Conservation (phyloP, 2,797 vertebrate genomes). For the Meda fulgida region DNA sequence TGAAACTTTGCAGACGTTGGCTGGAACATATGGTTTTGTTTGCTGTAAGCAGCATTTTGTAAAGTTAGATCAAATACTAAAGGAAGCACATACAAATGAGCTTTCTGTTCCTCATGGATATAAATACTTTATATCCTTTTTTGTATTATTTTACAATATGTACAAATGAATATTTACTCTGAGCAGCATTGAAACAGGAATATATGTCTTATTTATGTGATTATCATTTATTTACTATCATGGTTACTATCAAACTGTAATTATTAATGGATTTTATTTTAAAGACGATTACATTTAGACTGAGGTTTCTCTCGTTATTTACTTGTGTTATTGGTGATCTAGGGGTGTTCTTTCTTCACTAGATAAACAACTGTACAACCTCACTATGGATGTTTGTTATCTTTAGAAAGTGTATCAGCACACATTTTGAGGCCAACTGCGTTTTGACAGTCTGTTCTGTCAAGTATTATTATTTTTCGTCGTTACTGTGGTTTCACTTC, state of each 20-base stretch:
- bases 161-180: not conserved
- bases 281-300: constrained; percentile 5
- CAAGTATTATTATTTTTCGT: not conserved
- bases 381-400: not conserved
- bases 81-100: constrained; percentile 2
- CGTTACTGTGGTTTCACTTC: not conserved
- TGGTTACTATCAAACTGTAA: not conserved
- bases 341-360: not conserved
- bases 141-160: constrained; percentile 28
- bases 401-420: not conserved
- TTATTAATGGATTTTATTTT: not conserved
- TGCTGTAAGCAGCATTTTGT: constrained; percentile 30
- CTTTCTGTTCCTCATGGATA: constrained; percentile 28
- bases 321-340: not conserved
- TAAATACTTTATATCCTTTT: not conserved
- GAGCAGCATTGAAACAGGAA: constrained; percentile 4
- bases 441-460: not conserved
- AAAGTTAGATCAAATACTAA: not conserved
- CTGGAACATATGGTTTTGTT: not conserved
- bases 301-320: not conserved
- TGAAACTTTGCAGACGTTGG: constrained; percentile 4
- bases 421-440: not conserved
- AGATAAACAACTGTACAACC: not conserved
- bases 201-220: not conserved
- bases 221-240: not conserved